phyloP scores from a whole-genome alignment of 2,888 invertebrate species.

The Isotomurus palustris region DNA sequence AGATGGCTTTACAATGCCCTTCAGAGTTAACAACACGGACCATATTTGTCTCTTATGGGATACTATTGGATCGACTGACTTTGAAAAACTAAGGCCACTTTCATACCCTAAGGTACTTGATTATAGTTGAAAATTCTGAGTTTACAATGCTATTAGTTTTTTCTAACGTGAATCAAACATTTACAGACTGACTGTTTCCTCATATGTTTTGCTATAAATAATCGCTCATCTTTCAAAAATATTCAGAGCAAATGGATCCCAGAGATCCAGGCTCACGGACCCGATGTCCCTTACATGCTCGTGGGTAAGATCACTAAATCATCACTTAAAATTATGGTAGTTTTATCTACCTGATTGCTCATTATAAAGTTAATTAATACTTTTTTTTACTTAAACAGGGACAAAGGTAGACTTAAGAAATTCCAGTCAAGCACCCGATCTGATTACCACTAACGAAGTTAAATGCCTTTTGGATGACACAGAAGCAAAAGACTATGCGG shows the following conservation, averaged over 20 bases:
- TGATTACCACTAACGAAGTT: slow-evolving; percentile 2
- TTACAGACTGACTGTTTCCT: slow-evolving; percentile 81
- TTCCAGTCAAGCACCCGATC: slow-evolving; percentile 25
- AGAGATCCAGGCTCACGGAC: slow-evolving; percentile 73
- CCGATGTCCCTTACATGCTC: slow-evolving; percentile 69
- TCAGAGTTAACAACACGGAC: slow-evolving; percentile 66
- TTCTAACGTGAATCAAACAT: too few relatives aligned
- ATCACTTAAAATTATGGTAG: too few relatives aligned
- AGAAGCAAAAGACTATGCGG: slow-evolving; percentile 20
- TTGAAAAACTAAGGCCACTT: slow-evolving; percentile 27
- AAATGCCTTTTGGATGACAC: slow-evolving; percentile 5
- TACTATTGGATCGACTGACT: slow-evolving; percentile 55
- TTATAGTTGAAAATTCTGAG: background rate
- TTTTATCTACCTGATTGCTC: background rate
- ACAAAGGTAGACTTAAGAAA: slow-evolving; percentile 21
- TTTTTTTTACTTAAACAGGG: slow-evolving; percentile 7
- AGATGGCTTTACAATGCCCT: slow-evolving; percentile 79
- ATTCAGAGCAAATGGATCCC: slow-evolving; percentile 80
- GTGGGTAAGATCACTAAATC: slow-evolving; percentile 60
- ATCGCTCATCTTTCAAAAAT: slow-evolving; percentile 73
- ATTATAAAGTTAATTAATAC: background rate
- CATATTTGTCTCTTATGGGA: slow-evolving; percentile 83
- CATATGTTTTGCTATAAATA: slow-evolving; percentile 76
- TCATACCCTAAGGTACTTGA: slow-evolving; percentile 28
- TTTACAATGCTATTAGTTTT: too few relatives aligned